Evolutionary conservation across 2,888 invertebrate genomes (phyloP), one percentile per base, ranked within the genome.

Genomic region (Drosophila falleni): DNA sequence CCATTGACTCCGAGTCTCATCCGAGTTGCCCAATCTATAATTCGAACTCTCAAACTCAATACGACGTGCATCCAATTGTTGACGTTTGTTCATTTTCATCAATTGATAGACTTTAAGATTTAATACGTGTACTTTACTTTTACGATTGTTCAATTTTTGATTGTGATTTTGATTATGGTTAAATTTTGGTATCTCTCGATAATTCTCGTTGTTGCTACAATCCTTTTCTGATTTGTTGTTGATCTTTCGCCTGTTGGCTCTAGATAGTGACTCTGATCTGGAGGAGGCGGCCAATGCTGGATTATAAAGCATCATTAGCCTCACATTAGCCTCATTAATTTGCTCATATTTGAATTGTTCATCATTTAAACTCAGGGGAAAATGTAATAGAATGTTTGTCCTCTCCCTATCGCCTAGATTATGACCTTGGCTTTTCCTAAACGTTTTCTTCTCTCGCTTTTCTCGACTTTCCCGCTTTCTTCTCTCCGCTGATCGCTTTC

Each of bases 1-100:
- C 95, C 95, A 95, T 73, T 94, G 94, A 3, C 94, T 93, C 2
- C 71, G 79, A 0, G 90, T 89, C 51, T 87, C 89, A 16, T 89
- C 87, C 11, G 5, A n/a, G 9, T 9, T 8, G 5, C 67, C 76
- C 3, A 61, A 23, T 23, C 23, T 73, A 9, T 66, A 56, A 8
- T 71, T 71, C 10, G 75, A 65, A 3, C 78, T 72, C 81, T 84
- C 93, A 74, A 87, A 93, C 89, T 81, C 84, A 3, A 92, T 70
- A 58, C 92, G 91, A 33, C 92, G 90, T 0, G 90, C 82, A 51
- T 93, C 93, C 35, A 94, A 80, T 65, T 93, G 90, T 53, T 83
- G 63, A 13, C 90, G 87, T 19, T 87, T 89, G 35, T 72, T 80
- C 16, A 51, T 49, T 10, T 67, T 54, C n/a, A 90, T 49, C 15